Base-by-base conservation (phyloP, 2,888 invertebrate species). In the Heteropelma amictum region DNA sequence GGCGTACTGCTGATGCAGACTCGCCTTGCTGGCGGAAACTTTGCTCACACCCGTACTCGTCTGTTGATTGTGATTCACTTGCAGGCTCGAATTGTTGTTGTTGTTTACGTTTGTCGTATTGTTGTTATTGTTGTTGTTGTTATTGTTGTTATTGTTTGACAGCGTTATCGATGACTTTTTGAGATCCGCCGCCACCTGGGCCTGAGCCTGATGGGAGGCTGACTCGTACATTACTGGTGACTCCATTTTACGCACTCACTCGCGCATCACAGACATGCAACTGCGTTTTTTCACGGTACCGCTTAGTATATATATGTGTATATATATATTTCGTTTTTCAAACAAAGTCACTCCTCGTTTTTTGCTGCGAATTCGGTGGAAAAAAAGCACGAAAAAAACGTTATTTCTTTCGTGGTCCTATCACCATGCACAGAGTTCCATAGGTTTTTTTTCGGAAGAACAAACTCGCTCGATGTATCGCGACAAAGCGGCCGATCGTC, bases 191-290 rank as follows among this genome's bases (percentile, higher is more conserved):
- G 89, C 89, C 47, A 88, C 88, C 90, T 85, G 90, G 76, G 79
- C 82, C 82, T 87, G 87, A 70, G 85, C 86, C 84, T 90, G 89
- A 76, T 89, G 89, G 81, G 87, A 92, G 88, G 93, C 92, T 88
- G 92, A 92, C 89, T 96, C 96, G 92, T 96, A 96, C 94, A 96
- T 95, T 90, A 95, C 95, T 81, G 95, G 95, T 86, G 95, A 95
- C 91, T 95, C 95, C 95, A 95, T 95, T n/a, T 19, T 68, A 38
- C 12, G 17, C 74, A 77, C 80, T 85, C 85, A 87, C 84, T 82
- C 80, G 81, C 84, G 80, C 87, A 87, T 87, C 84, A 87, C 87
- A 85, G 26, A 33, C 12, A 30, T 30, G 33, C 56, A 38, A 1
- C 26, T 14, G 23, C 17, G 14, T 40, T 58, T 58, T 2, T 8